A percentile compares a stretch with the other conserved stretches of the same genome.
Evolutionary conservation across 2,888 invertebrate species (phyloP).

Genomic region (Priocnemis perturbator): DNA sequence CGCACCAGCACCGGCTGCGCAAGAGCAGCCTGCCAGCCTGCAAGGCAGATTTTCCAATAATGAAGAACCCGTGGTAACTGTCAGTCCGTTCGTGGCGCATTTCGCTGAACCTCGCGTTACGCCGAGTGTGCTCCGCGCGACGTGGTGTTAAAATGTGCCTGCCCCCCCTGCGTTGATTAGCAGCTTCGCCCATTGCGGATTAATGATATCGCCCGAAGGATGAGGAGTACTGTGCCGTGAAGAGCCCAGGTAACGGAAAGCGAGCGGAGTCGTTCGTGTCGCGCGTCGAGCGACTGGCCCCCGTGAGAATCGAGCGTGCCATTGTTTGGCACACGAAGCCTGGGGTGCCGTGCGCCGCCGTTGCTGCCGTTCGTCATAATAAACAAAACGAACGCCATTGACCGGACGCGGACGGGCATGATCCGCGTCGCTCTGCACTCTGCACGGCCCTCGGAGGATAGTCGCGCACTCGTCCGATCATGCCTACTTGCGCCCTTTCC

Average conservation of each 20-base stretch:
- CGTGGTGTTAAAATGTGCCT: slow-evolving; percentile 56
- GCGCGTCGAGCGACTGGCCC: slow-evolving; percentile 17
- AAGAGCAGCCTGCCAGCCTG: slow-evolving; percentile 56
- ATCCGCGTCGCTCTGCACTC: no score
- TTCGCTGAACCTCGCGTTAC: slow-evolving; percentile 53
- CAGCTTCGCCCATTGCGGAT: slow-evolving; percentile 42
- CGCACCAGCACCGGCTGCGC: slow-evolving; percentile 67
- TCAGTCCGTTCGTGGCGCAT: slow-evolving; percentile 58
- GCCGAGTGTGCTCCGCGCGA: slow-evolving; percentile 52
- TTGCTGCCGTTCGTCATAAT: slow-evolving; percentile 54
- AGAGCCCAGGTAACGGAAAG: slow-evolving; percentile 39
- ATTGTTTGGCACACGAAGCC: slow-evolving; percentile 41
- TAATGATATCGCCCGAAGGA: slow-evolving; percentile 48
- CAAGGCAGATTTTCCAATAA: slow-evolving; percentile 57
- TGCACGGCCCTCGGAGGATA: no score
- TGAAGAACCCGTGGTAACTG: slow-evolving; percentile 60
- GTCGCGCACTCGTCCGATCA: no score
- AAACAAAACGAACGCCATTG: slow-evolving; percentile 64
- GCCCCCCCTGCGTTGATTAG: slow-evolving; percentile 34
- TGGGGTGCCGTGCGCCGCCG: no score
- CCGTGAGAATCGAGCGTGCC: slow-evolving; percentile 27
- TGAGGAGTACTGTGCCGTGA: slow-evolving; percentile 17
- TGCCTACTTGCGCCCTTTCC: no score
- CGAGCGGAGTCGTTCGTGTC: slow-evolving; percentile 26
- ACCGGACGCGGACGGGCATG: no score